Evolutionary conservation across 2,797 vertebrate species (phyloP).

Genomic region (Microctenopoma stevenorrisi): DNA sequence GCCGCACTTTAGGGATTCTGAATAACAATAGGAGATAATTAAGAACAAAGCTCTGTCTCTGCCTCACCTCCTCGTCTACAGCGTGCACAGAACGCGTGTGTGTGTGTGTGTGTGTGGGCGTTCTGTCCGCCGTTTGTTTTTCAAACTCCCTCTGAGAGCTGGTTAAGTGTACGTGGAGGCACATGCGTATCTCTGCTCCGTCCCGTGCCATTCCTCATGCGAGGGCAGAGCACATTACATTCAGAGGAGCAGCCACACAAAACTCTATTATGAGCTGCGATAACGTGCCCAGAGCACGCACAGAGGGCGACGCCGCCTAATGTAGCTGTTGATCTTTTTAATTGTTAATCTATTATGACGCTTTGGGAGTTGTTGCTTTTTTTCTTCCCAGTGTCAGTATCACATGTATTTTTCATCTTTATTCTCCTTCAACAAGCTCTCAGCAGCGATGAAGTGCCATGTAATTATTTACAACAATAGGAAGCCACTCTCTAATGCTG

Average conservation of each 20-base stretch:
- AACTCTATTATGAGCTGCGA: slow-evolving; percentile 39
- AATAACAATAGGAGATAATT: slow-evolving; percentile 85
- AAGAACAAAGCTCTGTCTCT: slow-evolving; percentile 66
- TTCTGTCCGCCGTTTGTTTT: slow-evolving; percentile 9
- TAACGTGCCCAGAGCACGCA: slow-evolving; percentile 42
- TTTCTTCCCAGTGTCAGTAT: slow-evolving; percentile 35
- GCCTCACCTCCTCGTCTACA: slow-evolving; percentile 58
- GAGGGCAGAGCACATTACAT: slow-evolving; percentile 47
- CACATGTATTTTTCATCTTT: slow-evolving; percentile 64
- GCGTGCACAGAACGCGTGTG: slow-evolving; percentile 31
- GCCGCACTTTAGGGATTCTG: slow-evolving; percentile 76
- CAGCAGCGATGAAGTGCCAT: slow-evolving; percentile 31
- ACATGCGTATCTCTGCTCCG: slow-evolving; percentile 5
- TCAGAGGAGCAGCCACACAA: slow-evolving; percentile 49
- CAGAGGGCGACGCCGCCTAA: slow-evolving; percentile 54
- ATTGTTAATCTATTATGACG: slow-evolving; percentile 72
- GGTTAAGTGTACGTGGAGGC: slow-evolving; percentile 9
- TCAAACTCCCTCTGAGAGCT: slow-evolving; percentile 20
- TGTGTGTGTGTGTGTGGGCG: slow-evolving; percentile 22
- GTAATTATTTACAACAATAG: slow-evolving; percentile 60
- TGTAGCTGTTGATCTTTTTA: slow-evolving; percentile 74
- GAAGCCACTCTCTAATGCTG: slow-evolving; percentile 26
- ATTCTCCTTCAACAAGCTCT: slow-evolving; percentile 50
- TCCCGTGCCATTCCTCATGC: slow-evolving; percentile 38
- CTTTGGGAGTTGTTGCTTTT: slow-evolving; percentile 56